These are phyloP conservation scores for Garrulus glandarius DNA, from an alignment of 2,797 vertebrate genomes.

Conservation along the genomic window DNA sequence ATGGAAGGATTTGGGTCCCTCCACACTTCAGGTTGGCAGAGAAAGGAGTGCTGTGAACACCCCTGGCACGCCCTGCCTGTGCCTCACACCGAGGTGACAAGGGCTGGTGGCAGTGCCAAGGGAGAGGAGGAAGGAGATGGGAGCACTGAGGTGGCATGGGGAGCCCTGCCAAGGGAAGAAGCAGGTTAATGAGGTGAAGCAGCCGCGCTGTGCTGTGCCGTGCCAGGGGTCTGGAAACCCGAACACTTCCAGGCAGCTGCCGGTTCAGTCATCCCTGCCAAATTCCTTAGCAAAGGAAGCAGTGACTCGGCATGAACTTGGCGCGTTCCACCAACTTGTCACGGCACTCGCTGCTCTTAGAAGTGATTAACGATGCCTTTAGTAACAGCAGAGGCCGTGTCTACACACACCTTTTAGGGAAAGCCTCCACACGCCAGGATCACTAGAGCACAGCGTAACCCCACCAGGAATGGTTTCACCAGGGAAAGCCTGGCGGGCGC, in stretches of 20 bases:
- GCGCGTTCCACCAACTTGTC: background rate
- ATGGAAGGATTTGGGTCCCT: background rate
- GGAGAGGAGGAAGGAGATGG: background rate
- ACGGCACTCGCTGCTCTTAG: background rate
- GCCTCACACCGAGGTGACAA: background rate
- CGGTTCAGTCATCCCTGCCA: constrained; percentile 3
- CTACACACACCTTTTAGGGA: constrained; percentile 8
- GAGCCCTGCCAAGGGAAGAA: constrained; percentile 1
- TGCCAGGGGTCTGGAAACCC: constrained; percentile 35
- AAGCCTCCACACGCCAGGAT: background rate
- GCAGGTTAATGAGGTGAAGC: constrained; percentile 23
- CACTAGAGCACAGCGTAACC: background rate
- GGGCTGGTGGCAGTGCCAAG: background rate
- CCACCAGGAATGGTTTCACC: background rate
- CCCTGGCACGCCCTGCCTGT: background rate
- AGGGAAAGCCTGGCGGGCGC: background rate
- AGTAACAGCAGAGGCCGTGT: background rate
- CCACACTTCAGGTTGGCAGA: background rate
- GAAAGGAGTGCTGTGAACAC: background rate
- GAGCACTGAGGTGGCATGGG: background rate
- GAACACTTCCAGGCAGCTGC: constrained; percentile 14
- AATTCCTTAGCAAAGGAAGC: constrained; percentile 16
- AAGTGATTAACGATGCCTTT: constrained; percentile 11
- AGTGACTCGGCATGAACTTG: background rate
- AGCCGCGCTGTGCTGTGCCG: background rate